phyloP scores from a whole-genome alignment of 2,113 vertebrate species.

The cat (Felis catus) region DNA sequence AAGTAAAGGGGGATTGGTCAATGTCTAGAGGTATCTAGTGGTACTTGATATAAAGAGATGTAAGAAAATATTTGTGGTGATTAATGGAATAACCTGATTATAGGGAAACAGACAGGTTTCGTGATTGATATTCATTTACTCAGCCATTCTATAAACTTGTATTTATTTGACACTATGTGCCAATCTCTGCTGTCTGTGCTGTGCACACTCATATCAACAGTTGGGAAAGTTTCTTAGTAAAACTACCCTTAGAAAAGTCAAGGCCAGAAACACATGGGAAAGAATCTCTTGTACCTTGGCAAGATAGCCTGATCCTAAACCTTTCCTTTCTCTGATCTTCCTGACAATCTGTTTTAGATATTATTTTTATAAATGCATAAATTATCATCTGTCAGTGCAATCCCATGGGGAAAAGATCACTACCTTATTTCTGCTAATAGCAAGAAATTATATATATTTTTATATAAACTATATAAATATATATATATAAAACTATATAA shows the following conservation, averaged over 20 bases:
- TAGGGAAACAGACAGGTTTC: neutral
- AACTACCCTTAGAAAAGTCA: neutral
- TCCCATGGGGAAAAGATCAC: slow-evolving; percentile 42
- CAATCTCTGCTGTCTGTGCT: neutral
- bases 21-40: neutral
- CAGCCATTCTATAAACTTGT: neutral
- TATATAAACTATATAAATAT: neutral
- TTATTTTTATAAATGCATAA: slow-evolving; percentile 60
- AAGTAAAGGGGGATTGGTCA: neutral
- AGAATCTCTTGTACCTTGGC: neutral
- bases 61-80: neutral
- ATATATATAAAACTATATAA: neutral
- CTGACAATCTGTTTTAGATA: slow-evolving; percentile 29
- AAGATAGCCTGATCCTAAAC: neutral
- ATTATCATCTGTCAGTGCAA: slow-evolving; percentile 47
- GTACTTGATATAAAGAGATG: neutral
- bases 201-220: neutral
- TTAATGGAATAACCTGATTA: neutral
- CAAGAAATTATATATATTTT: neutral
- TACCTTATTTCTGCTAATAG: slow-evolving; percentile 56
- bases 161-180: neutral
- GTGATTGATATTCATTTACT: neutral
- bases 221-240: neutral
- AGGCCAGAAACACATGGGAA: neutral
- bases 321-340: slow-evolving; percentile 40